A percentile compares a stretch with the other conserved stretches of the same genome.
Conservation (phyloP, 2,888 invertebrate genomes). For the Chymomyza caudatula region DNA sequence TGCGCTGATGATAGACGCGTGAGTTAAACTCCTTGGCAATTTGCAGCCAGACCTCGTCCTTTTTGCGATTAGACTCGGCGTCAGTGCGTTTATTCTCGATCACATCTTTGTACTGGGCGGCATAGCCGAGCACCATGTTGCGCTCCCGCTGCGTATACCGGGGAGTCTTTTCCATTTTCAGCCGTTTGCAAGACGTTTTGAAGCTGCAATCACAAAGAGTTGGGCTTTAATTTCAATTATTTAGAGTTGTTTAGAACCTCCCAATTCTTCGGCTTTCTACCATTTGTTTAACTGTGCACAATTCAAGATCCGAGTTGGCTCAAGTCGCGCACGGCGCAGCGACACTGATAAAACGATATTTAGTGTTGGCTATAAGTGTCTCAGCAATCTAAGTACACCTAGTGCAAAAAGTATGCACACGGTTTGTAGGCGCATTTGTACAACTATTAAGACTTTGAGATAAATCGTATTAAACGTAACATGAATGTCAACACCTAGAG, state of each 20-base stretch:
- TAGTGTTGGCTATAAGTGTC: background rate
- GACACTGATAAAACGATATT: slow-evolving; percentile 2
- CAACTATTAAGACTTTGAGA: too few species aligned
- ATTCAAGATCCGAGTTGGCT: background rate
- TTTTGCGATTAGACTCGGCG: slow-evolving; percentile 76
- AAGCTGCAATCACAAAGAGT: slow-evolving; percentile 51
- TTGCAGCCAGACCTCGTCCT: slow-evolving; percentile 77
- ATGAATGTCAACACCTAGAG: too few species aligned
- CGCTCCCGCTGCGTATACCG: slow-evolving; percentile 77
- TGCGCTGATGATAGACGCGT: slow-evolving; percentile 77
- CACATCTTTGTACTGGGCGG: slow-evolving; percentile 77
- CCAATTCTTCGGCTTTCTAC: background rate
- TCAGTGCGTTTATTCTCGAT: slow-evolving; percentile 77
- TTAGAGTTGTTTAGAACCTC: background rate
- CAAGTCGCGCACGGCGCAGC: background rate
- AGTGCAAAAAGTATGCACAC: background rate
- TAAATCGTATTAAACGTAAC: too few species aligned
- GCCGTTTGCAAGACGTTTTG: slow-evolving; percentile 77
- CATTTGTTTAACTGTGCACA: background rate
- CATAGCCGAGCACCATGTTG: slow-evolving; percentile 77
- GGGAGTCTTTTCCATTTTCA: slow-evolving; percentile 78
- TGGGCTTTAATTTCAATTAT: background rate
- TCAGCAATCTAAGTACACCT: background rate
- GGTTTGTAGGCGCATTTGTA: background rate
- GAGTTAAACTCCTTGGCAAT: slow-evolving; percentile 78